A percentile compares a stretch with the other conserved stretches of the same genome.
phyloP scores from a whole-genome alignment of 2,888 invertebrate genomes.

The Andrena dorsata region DNA sequence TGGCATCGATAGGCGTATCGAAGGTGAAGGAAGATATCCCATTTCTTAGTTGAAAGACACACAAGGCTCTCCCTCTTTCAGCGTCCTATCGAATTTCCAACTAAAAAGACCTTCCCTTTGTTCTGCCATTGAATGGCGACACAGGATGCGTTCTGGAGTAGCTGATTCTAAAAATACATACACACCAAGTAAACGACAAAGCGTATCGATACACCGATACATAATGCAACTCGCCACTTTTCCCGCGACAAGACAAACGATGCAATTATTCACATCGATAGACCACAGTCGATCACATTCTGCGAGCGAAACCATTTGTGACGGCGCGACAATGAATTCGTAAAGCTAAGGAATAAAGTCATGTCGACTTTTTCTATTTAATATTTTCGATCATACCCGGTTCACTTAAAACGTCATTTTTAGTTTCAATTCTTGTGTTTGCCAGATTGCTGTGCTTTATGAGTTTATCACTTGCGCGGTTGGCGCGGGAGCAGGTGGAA shows the following conservation, averaged over 20 bases:
- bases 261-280: slow-evolving; percentile 8
- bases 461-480: no score
- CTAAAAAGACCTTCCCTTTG: slow-evolving; percentile 26
- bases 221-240: neutral
- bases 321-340: no score
- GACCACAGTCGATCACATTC: neutral
- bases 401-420: no score
- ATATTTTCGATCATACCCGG: no score
- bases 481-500: no score
- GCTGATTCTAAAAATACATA: slow-evolving; percentile 2
- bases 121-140: slow-evolving; percentile 4
- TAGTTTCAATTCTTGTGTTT: no score
- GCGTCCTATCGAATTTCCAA: slow-evolving; percentile 49
- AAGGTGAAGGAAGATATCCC: slow-evolving; percentile 29
- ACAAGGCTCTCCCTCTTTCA: neutral
- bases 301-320: neutral
- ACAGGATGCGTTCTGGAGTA: neutral
- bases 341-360: no score
- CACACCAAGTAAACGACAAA: neutral
- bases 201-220: neutral
- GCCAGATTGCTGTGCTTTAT: no score
- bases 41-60: slow-evolving; percentile 30
- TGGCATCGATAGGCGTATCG: neutral
- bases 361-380: no score
- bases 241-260: neutral